Evolutionary conservation across 2,888 invertebrate species (phyloP).

Genomic region (Meteorus cinctellus): DNA sequence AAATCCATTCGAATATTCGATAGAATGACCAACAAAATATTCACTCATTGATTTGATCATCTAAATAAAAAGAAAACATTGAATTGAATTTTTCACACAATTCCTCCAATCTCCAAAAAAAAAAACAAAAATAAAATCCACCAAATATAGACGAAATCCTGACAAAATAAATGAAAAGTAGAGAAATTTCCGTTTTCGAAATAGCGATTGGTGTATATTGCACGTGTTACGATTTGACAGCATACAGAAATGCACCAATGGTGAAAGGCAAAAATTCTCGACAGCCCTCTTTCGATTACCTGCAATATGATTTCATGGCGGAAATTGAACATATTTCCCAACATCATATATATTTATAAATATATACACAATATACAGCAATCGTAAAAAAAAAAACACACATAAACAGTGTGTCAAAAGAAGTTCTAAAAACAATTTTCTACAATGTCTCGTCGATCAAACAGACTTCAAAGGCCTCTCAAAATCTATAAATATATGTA

Average conservation of each 20-base stretch:
- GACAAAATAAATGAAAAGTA: not conserved
- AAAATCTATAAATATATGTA: not conserved
- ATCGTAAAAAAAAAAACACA: constrained; percentile 9
- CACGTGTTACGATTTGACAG: not conserved
- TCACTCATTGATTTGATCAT: too few relatives aligned
- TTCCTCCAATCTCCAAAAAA: not conserved
- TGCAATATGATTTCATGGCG: constrained; percentile 20
- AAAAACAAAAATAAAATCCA: not conserved
- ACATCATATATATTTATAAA: not conserved
- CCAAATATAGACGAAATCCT: not conserved
- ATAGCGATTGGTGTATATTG: not conserved
- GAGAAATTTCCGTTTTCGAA: not conserved
- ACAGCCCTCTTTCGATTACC: constrained; percentile 31
- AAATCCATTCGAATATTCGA: too few relatives aligned
- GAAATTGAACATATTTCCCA: constrained; percentile 34
- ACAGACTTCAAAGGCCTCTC: constrained; percentile 30
- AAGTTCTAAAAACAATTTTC: constrained; percentile 30
- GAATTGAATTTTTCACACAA: too few relatives aligned
- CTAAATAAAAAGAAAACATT: too few relatives aligned
- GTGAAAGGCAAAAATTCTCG: constrained; percentile 2
- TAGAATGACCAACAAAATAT: too few relatives aligned
- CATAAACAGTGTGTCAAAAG: not conserved
- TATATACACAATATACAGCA: not conserved
- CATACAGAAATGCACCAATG: not conserved
- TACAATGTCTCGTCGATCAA: constrained; percentile 29